phyloP scores from a whole-genome alignment of 2,113 vertebrate species.

The Suncus etruscus region DNA sequence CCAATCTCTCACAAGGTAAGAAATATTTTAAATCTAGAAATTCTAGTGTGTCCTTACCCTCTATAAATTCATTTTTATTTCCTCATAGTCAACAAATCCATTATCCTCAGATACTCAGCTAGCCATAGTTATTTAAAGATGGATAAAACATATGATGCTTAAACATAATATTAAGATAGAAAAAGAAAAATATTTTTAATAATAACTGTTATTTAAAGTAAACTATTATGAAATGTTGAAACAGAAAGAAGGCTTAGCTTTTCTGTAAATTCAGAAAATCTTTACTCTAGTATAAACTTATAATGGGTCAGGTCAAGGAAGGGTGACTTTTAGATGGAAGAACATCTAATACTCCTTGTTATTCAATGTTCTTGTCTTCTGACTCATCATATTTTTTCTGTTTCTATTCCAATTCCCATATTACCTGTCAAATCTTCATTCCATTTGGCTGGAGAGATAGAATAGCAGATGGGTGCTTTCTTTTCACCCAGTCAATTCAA shows the following conservation, averaged over 20 bases:
- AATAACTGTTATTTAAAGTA: not conserved
- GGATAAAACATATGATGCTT: not conserved
- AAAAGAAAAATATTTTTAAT: not conserved
- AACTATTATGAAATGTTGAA: not conserved
- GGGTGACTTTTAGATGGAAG: not conserved
- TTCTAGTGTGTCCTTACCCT: not conserved
- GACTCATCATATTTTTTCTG: not conserved
- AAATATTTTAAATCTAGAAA: not conserved
- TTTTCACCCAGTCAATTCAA: too few species aligned
- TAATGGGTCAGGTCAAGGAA: not conserved
- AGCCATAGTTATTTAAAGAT: not conserved
- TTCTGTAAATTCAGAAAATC: not conserved
- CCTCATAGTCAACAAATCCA: not conserved
- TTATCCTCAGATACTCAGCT: not conserved
- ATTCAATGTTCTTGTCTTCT: not conserved
- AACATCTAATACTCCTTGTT: not conserved
- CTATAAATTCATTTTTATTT: not conserved
- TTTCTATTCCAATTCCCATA: not conserved
- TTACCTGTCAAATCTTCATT: not conserved
- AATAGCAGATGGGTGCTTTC: too few species aligned
- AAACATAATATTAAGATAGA: conserved; percentile 28
- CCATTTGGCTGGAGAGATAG: too few species aligned
- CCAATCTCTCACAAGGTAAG: not conserved
- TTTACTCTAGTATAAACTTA: not conserved
- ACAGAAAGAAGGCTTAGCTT: not conserved